phyloP scores from a whole-genome alignment of 2,888 invertebrate species.

The Mylabris sibirica region DNA sequence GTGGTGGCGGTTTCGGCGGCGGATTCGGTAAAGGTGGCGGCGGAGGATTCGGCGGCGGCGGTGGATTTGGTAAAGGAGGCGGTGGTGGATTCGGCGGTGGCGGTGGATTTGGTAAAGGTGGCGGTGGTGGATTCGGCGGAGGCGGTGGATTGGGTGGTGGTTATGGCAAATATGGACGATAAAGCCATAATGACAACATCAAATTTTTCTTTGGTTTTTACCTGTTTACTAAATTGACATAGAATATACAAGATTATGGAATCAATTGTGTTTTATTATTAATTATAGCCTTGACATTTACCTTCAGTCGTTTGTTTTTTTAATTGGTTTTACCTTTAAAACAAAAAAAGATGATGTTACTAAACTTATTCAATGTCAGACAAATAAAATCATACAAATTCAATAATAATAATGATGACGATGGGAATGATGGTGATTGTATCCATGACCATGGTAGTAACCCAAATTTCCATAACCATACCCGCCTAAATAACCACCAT shows the following conservation, averaged over 20 bases:
- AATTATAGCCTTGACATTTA: neutral
- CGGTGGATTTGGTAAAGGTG: neutral
- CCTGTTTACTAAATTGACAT: too few relatives aligned
- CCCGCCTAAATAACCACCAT: neutral
- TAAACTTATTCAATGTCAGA: constrained; percentile 1
- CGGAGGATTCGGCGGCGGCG: neutral
- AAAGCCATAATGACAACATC: neutral
- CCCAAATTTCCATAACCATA: too few relatives aligned
- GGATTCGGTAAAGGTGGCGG: neutral
- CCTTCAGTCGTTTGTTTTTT: neutral
- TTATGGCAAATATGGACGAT: neutral
- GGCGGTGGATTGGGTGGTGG: neutral
- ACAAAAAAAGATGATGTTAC: neutral
- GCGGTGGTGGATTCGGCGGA: neutral
- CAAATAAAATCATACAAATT: neutral
- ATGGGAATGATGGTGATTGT: neutral
- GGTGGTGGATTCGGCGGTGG: neutral
- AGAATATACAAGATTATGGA: too few relatives aligned
- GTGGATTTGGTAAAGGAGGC: neutral
- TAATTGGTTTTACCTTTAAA: neutral
- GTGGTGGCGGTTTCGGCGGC: neutral
- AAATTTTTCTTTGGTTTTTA: too few relatives aligned
- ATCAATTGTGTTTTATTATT: neutral
- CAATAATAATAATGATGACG: neutral
- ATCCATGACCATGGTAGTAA: neutral